phyloP scores from a whole-genome alignment of 2,113 vertebrate genomes.

The Alethe castanea region DNA sequence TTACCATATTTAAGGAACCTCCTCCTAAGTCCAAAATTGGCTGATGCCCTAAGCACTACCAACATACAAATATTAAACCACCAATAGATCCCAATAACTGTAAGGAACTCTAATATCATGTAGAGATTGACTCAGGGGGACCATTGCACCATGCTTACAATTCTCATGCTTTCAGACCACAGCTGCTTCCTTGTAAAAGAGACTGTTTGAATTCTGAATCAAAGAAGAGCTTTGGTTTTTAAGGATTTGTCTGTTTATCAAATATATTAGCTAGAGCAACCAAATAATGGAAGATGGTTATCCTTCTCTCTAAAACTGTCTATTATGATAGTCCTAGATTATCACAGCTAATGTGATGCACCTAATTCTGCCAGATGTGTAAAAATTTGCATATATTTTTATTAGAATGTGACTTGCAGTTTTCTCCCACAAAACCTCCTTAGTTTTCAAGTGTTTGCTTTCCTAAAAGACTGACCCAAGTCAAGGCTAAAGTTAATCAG shows the following conservation, averaged over 20 bases:
- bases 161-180: neutral
- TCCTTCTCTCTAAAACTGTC: neutral
- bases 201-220: neutral
- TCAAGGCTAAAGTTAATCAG: neutral
- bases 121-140: neutral
- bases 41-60: neutral
- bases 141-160: neutral
- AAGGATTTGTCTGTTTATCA: neutral
- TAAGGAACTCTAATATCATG: neutral
- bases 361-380: neutral
- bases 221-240: neutral
- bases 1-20: neutral
- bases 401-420: neutral
- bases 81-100: neutral
- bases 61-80: neutral
- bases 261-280: neutral
- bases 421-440: neutral
- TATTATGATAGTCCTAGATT: neutral
- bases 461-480: neutral
- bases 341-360: neutral
- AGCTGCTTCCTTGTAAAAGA: neutral
- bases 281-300: neutral
- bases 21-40: neutral
- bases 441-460: neutral
- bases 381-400: neutral